Evolutionary conservation across 2,888 invertebrate genomes (phyloP).

Genomic region (Hermodice carunculata): DNA sequence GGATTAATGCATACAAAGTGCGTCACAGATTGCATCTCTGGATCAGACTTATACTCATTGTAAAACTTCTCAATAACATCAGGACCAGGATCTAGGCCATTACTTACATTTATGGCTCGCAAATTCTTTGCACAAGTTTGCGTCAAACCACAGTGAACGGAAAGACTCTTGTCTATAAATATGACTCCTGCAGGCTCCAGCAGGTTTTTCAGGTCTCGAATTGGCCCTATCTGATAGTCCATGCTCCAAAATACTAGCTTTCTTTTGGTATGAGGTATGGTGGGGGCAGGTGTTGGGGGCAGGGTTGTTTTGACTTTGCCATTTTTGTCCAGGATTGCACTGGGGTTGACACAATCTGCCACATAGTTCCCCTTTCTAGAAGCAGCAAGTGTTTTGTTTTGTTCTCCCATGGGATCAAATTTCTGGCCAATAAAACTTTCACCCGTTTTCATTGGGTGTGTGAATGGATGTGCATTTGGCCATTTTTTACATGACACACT

Average conservation of each 20-base stretch:
- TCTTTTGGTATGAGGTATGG: too few relatives aligned
- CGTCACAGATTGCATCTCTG: neutral
- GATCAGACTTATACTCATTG: neutral
- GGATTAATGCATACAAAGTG: slow-evolving; percentile 11
- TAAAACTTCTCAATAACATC: neutral
- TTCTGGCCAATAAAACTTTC: too few relatives aligned
- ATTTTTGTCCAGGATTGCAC: too few relatives aligned
- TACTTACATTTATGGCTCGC: neutral
- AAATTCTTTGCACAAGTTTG: neutral
- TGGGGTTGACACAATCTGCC: too few relatives aligned
- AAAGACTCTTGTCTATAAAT: slow-evolving; percentile 13
- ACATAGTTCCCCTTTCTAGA: too few relatives aligned
- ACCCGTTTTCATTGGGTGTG: too few relatives aligned
- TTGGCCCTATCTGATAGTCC: slow-evolving; percentile 8
- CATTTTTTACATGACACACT: neutral
- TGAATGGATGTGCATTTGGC: neutral
- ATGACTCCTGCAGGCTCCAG: slow-evolving; percentile 7
- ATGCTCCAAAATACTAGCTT: slow-evolving; percentile 1
- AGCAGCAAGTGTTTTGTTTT: too few relatives aligned
- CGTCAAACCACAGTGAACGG: neutral
- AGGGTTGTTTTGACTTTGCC: too few relatives aligned
- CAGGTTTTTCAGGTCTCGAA: neutral
- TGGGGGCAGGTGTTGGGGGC: too few relatives aligned
- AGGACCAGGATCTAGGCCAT: neutral
- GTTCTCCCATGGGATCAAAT: too few relatives aligned